Evolutionary conservation across 2,113 vertebrate genomes (phyloP).

Genomic region (Melanocharis versteri): DNA sequence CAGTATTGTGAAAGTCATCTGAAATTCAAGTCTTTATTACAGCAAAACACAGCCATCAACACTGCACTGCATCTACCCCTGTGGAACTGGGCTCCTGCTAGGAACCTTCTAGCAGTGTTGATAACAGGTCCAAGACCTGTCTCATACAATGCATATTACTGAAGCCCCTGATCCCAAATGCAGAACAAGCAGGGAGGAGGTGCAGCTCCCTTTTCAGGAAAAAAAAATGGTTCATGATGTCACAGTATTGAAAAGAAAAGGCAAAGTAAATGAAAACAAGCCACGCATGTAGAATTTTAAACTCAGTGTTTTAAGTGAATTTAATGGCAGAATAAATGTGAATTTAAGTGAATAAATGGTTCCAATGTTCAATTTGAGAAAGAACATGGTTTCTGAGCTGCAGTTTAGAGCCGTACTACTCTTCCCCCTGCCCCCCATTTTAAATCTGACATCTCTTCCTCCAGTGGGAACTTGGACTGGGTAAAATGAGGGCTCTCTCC

Average conservation of each 20-base stretch:
- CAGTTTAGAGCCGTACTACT: neutral
- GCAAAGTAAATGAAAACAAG: neutral
- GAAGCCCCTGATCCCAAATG: neutral
- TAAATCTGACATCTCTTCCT: neutral
- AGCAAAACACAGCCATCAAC: neutral
- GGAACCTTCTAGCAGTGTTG: neutral
- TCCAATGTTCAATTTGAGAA: too few species aligned
- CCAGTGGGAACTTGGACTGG: neutral
- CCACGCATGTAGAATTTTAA: neutral
- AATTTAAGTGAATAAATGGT: too few species aligned
- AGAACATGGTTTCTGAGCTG: neutral
- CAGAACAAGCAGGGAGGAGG: neutral
- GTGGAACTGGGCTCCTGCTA: neutral
- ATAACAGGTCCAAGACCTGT: neutral
- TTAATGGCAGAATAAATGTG: neutral
- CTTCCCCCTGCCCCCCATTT: neutral
- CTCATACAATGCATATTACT: neutral
- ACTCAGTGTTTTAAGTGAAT: neutral
- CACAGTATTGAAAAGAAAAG: neutral
- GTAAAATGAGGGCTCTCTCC: neutral
- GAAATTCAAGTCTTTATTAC: neutral
- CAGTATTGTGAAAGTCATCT: neutral
- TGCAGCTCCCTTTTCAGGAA: neutral
- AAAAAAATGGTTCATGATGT: neutral
- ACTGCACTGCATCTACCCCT: neutral